phyloP scores from a whole-genome alignment of 2,113 vertebrate genomes.

The Lagopus muta region DNA sequence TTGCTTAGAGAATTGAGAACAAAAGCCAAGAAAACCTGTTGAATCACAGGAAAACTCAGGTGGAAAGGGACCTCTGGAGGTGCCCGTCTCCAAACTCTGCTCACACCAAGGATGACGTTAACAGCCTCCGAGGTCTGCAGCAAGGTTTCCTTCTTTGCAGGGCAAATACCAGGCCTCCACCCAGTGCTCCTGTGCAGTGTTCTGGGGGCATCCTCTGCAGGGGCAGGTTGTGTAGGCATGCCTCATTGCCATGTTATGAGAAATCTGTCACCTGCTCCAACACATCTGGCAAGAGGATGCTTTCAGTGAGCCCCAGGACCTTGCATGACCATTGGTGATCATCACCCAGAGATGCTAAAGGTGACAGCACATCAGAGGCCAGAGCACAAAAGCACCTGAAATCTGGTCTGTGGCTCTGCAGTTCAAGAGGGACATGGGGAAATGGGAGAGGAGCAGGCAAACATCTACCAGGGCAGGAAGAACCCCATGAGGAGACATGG shows the following conservation, averaged over 20 bases:
- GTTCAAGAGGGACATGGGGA: neutral
- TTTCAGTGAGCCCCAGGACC: neutral
- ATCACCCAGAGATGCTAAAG: neutral
- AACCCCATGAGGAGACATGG: neutral
- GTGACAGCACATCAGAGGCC: neutral
- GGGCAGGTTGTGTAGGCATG: neutral
- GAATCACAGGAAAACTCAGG: neutral
- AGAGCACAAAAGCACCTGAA: neutral
- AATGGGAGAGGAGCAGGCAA: neutral
- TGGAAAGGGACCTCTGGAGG: neutral
- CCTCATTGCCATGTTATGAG: neutral
- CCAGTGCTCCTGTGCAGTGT: neutral
- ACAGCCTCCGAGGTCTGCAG: neutral
- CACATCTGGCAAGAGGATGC: neutral
- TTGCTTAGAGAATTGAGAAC: neutral
- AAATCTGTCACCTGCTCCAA: neutral
- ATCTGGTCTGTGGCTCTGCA: neutral
- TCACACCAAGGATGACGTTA: neutral
- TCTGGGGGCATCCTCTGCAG: neutral
- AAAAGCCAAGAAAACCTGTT: neutral
- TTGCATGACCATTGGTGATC: neutral
- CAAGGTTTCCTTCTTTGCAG: neutral
- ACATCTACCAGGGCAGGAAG: neutral
- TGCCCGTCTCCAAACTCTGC: neutral
- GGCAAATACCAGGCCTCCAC: neutral